These are phyloP conservation scores for Lymantria dispar DNA, from an alignment of 2,888 invertebrate species.

Conservation along the genomic window DNA sequence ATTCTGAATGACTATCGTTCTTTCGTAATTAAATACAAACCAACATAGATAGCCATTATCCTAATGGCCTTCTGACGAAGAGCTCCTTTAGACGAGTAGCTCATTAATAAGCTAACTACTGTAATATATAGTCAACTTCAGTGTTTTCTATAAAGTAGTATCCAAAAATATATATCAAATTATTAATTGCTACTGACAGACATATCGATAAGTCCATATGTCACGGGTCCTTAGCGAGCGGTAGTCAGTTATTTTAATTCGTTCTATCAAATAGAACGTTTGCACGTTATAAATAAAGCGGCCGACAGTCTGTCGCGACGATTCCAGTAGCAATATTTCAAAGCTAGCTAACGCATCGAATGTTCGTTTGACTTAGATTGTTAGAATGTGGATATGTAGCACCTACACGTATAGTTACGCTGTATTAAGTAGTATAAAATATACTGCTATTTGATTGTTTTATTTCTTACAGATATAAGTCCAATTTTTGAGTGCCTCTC, in stretches of 20 bases:
- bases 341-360: conserved; percentile 59
- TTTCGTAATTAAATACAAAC: conserved; percentile 19
- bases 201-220: conserved; percentile 55
- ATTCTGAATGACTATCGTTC: conserved; percentile 19
- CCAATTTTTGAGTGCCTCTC: no score
- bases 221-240: conserved; percentile 36
- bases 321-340: conserved; percentile 75
- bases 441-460: no score
- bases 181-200: conserved; percentile 52
- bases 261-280: conserved; percentile 62
- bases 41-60: conserved; percentile 19
- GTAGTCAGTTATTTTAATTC: conserved; percentile 51
- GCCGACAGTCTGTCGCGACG: conserved; percentile 67
- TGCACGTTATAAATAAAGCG: conserved; percentile 73
- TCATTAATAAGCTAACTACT: conserved; percentile 29
- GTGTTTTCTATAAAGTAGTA: conserved; percentile 15
- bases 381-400: conserved; percentile 22
- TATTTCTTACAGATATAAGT: no score
- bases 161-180: conserved; percentile 32
- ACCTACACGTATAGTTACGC: background rate
- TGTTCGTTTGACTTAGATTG: conserved; percentile 36
- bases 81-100: conserved; percentile 17
- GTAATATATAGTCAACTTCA: conserved; percentile 27
- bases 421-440: background rate
- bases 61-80: conserved; percentile 25